Percentiles rank a stretch among this genome's conserved stretches.
Conservation (phyloP, 2,113 vertebrate genomes). For the Parus major region DNA sequence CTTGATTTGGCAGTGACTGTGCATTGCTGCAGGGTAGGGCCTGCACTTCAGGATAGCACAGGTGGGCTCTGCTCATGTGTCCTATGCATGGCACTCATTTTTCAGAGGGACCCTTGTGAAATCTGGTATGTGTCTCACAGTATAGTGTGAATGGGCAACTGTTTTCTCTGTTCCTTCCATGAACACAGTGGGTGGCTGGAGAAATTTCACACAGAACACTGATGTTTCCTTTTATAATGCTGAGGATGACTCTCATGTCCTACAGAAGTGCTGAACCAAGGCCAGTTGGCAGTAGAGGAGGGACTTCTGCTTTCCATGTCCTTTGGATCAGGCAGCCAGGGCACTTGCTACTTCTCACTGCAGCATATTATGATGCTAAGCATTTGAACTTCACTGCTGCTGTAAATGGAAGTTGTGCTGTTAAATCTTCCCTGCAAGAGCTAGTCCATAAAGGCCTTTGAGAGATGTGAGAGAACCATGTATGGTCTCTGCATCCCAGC, state of each 20-base stretch:
- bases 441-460: background rate
- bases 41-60: background rate
- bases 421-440: background rate
- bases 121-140: background rate
- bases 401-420: conserved; percentile 55
- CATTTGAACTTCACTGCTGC: background rate
- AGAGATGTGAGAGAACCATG: conserved; percentile 1
- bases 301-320: background rate
- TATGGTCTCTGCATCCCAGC: conserved; percentile 29
- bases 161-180: background rate
- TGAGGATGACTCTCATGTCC: background rate
- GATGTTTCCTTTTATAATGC: background rate
- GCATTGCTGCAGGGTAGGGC: background rate
- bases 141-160: background rate
- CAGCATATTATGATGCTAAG: background rate
- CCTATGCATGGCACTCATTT: background rate
- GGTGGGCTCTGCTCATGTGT: background rate
- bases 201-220: background rate
- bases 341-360: background rate
- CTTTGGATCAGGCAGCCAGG: background rate
- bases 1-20: background rate
- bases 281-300: background rate
- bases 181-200: background rate
- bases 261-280: background rate
- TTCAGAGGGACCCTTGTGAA: background rate